These are phyloP conservation scores for Thera britannica DNA, from an alignment of 2,888 invertebrate genomes.

Conservation along the genomic window DNA sequence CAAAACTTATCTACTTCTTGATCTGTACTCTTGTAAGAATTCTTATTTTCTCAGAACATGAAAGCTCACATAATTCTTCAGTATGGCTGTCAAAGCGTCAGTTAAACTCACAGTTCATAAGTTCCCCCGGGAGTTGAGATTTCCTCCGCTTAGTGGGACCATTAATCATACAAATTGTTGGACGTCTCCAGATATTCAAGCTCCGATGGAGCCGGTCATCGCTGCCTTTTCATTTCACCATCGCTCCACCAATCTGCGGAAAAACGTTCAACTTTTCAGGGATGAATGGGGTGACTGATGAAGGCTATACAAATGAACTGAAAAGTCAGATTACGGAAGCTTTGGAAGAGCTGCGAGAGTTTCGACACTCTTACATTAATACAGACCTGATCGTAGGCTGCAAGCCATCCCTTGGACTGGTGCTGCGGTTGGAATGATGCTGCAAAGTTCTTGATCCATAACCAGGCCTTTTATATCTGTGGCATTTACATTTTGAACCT, in stretches of 20 bases:
- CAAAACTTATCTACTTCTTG: not conserved
- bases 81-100: constrained; percentile 19
- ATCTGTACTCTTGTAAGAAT: not conserved
- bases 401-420: not conserved
- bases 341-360: constrained; percentile 9
- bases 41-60: not conserved
- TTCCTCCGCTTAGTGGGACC: constrained; percentile 48
- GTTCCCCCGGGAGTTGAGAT: constrained; percentile 50
- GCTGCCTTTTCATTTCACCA: constrained; percentile 33
- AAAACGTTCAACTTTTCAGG: constrained; percentile 53
- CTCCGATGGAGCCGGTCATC: constrained; percentile 74
- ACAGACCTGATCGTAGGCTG: not conserved
- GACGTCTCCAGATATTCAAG: constrained; percentile 58
- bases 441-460: not conserved
- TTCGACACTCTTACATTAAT: constrained; percentile 3
- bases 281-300: constrained; percentile 52
- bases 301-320: constrained; percentile 39
- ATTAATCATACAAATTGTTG: constrained; percentile 74
- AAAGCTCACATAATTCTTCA: constrained; percentile 5
- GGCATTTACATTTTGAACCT: not conserved
- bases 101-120: constrained; percentile 44
- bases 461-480: constrained; percentile 1
- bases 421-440: not conserved
- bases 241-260: constrained; percentile 54
- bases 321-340: constrained; percentile 39